Evolutionary conservation across 2,113 vertebrate genomes (phyloP), one percentile per base, ranked within the genome.

Genomic region (Salvelinus fontinalis): DNA sequence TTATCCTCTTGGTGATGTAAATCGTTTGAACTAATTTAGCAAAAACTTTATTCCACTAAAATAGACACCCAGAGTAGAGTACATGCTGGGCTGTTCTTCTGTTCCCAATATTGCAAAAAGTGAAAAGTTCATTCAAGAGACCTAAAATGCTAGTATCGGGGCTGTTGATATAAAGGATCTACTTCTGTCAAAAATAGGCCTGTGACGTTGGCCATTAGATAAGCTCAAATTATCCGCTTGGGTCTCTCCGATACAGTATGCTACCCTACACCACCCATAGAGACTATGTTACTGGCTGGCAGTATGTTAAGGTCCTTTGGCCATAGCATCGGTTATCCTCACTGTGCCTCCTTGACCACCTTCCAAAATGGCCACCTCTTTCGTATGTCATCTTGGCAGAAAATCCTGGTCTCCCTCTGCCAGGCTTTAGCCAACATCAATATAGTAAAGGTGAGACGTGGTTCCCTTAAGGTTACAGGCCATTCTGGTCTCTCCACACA

Each of bases 291-390:
- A 69, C 31, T 12, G 16, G 4, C 67, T 69, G 67, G 67, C 34
- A 69, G 34, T 27, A 27, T 20, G 12, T 3, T 20, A 22, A n/a
- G 34, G 8, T 12, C 20, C 34, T 1, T 4, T 8, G 67, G 29
- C 34, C 20, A 1, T 7, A 20, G 31, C 12, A 64, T 64, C n/a
- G 59, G 12, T 84, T 80, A 87, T 82, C 86, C 83, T 79, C 86
- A 16, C 86, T 2, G 76, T 83, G 72, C 51, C 66, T 64, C 76
- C 74, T 79, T 90, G 89, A 87, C 80, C 60, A 1, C 1, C 66
- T 4, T 89, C 91, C 91, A 92, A 89, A 81, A 88, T 90, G 86
- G 75, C 83, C 81, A 81, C 81, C 83, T 74, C 74, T 69, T 70
- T 71, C 80, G 77, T 87, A 85, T 83, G 87, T 79, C 75, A 64